These are phyloP conservation scores for Chinchilla lanigera DNA, from an alignment of 2,113 vertebrate genomes.

Conservation along the genomic window DNA sequence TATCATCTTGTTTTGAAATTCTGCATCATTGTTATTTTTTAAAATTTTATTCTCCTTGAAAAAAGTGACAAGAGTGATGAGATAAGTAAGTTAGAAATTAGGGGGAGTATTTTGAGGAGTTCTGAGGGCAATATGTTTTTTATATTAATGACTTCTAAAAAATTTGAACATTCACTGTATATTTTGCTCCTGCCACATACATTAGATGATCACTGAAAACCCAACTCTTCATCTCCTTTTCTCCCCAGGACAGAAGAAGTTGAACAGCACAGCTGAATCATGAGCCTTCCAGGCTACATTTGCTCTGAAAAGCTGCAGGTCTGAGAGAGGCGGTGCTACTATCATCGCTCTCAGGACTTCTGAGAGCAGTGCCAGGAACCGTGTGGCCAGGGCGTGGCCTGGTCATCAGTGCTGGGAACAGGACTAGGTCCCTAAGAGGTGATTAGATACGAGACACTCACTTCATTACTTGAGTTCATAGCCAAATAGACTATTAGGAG, in stretches of 20 bases:
- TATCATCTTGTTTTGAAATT: too few relatives aligned
- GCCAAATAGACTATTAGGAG: neutral
- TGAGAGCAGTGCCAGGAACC: neutral
- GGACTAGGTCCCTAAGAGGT: neutral
- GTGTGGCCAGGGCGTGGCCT: neutral
- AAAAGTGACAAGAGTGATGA: neutral
- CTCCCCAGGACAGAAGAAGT: neutral
- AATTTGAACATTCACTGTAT: neutral
- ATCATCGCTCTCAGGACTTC: neutral
- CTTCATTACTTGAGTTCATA: neutral
- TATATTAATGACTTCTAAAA: neutral
- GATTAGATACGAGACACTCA: neutral
- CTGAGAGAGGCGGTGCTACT: neutral
- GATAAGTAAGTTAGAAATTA: neutral
- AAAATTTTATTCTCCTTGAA: neutral
- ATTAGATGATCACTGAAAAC: neutral
- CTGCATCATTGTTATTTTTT: too few relatives aligned
- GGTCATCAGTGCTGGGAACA: neutral
- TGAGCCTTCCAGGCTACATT: neutral
- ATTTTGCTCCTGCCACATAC: neutral
- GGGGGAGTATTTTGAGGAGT: neutral
- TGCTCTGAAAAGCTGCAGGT: neutral
- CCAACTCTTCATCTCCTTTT: neutral
- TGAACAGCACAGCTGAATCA: neutral
- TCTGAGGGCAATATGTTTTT: neutral